Evolutionary conservation across 2,113 vertebrate genomes (phyloP), one percentile per base, ranked within the genome.

Genomic region (Tachuris rubrigastra): DNA sequence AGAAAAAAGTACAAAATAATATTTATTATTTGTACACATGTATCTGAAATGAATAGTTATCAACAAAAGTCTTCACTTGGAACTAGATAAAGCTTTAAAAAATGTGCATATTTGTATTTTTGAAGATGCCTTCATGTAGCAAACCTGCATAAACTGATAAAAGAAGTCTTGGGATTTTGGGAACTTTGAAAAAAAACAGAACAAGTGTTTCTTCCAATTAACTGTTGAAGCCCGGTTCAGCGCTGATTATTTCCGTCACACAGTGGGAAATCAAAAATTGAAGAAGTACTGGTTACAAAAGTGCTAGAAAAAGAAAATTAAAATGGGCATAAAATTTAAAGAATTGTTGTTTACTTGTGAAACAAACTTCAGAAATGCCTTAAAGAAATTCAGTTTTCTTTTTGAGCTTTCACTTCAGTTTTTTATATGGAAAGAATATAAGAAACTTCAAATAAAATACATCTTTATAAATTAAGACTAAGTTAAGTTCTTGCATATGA

Each of bases 131-230:
- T 91, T 96, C 39, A 21, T 93, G 69, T 75, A 91, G 49, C 12
- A 97, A 97, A 96, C 55, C 84, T 96, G 60, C 95, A 92, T 72
- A 97, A 96, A 91, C 37, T 88, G 94, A 97, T 96, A 96, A 97
- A 97, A 96, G 47, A 95, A 75, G 58, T 62, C 63, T 96, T 86
- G 42, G 25, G 41, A 46, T 68, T 97, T 91, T 94, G 39, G 85
- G 78, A 68, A 79, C 35, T 82, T 71, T 91, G 47, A 85, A 82
- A 89, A 89, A 96, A 83, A 58, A 35, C 6, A 63, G 73, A 80
- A 68, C 12, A 94, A 94, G 25, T 67, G 35, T 80, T 95, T 97
- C 79, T 90, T 95, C 49, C 71, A 95, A 86, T 95, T 97, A 96
- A 87, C 44, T 87, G 52, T 56, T 44, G 60, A 91, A 95, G 49